These are phyloP conservation scores for Elanus axillaris DNA, from an alignment of 2,113 vertebrate species.

Conservation along the genomic window DNA sequence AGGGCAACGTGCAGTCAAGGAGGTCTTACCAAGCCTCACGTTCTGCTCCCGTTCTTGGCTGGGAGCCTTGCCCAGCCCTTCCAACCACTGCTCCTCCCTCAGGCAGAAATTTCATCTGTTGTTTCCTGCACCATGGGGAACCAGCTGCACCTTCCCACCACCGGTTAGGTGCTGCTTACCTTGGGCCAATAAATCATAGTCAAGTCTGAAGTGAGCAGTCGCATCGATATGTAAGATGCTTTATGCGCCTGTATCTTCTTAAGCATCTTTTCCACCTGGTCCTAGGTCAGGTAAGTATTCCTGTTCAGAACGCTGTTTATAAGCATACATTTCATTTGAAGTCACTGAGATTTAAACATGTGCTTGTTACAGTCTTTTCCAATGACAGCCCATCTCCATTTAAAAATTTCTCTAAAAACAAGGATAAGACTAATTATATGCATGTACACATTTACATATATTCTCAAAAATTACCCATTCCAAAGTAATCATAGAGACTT, in stretches of 20 bases:
- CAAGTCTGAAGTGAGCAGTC: neutral
- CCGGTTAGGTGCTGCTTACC: rapidly evolving
- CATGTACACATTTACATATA: neutral
- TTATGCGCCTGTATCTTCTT: neutral
- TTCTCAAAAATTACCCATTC: neutral
- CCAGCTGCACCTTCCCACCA: neutral
- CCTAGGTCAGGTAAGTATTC: neutral
- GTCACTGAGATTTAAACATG: neutral
- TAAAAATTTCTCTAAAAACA: neutral
- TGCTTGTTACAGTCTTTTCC: neutral
- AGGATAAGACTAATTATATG: neutral
- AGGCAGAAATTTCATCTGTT: neutral
- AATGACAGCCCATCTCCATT: neutral
- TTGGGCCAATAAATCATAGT: neutral
- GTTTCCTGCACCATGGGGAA: neutral
- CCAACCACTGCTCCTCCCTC: neutral
- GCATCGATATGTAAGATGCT: neutral
- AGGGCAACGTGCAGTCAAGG: neutral
- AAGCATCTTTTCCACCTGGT: neutral
- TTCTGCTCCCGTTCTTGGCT: neutral
- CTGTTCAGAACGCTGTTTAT: neutral
- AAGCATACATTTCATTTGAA: neutral
- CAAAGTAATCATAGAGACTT: constrained; percentile 3
- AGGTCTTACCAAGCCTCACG: neutral
- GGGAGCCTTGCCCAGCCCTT: neutral